phyloP scores from a whole-genome alignment of 2,888 invertebrate genomes.

The Platerodrilus igneus region DNA sequence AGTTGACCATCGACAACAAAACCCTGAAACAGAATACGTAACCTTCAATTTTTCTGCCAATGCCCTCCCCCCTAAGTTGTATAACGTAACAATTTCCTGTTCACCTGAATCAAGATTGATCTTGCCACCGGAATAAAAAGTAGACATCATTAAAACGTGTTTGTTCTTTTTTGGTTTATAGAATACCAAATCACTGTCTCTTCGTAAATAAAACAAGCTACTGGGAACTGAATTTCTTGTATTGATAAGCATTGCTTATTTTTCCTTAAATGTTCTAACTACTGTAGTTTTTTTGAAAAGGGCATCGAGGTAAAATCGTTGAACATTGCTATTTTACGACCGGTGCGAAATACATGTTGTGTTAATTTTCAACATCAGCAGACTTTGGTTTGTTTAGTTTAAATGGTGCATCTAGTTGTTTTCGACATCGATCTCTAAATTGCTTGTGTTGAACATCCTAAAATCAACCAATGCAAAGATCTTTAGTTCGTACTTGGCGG shows the following conservation, averaged over 20 bases:
- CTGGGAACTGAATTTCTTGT: too few relatives aligned
- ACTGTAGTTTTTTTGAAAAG: neutral
- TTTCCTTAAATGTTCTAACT: too few relatives aligned
- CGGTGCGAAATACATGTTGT: conserved; percentile 1
- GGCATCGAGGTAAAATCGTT: conserved; percentile 11
- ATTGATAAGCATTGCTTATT: neutral
- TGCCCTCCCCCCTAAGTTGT: too few relatives aligned
- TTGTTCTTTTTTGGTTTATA: conserved; percentile 1
- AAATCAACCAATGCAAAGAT: too few relatives aligned
- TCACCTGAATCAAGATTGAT: conserved; percentile 16
- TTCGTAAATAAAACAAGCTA: too few relatives aligned
- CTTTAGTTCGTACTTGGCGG: too few relatives aligned
- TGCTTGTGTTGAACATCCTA: too few relatives aligned
- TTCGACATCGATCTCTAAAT: too few relatives aligned
- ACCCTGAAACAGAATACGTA: too few relatives aligned
- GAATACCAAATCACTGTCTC: conserved; percentile 7
- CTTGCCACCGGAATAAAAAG: conserved; percentile 1
- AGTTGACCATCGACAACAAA: too few relatives aligned
- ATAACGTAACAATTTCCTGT: too few relatives aligned
- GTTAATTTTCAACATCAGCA: conserved; percentile 5
- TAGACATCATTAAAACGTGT: neutral
- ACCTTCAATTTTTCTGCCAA: too few relatives aligned
- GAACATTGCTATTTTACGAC: conserved; percentile 9
- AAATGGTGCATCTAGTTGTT: neutral
- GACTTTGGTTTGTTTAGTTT: conserved; percentile 4